Evolutionary conservation across 2,113 vertebrate genomes (phyloP).

Genomic region (Chaenocephalus aceratus): DNA sequence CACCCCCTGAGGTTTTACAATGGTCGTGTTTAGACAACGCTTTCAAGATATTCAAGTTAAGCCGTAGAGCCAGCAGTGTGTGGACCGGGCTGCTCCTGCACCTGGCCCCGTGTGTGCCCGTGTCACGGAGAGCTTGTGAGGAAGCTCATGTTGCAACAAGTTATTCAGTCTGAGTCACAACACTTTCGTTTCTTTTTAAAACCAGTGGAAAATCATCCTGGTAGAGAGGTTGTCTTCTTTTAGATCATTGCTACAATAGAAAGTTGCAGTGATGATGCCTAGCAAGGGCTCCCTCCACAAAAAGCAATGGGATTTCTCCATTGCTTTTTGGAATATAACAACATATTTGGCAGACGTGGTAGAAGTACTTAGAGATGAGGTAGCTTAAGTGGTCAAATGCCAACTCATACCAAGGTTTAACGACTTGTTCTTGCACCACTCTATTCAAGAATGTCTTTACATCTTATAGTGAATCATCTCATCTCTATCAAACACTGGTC

Average conservation of each 20-base stretch:
- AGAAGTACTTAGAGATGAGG: no score
- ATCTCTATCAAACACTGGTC: no score
- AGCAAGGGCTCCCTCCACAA: no score
- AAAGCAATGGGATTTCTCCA: no score
- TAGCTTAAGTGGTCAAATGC: no score
- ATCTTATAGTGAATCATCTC: no score
- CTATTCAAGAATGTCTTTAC: no score
- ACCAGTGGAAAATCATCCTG: neutral
- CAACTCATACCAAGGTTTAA: no score
- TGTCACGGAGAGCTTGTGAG: neutral
- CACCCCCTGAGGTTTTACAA: neutral
- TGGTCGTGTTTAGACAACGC: constrained; percentile 22
- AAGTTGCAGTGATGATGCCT: no score
- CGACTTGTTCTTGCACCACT: no score
- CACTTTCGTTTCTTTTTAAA: constrained; percentile 1
- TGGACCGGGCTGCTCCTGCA: constrained; percentile 13
- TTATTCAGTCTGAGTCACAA: constrained; percentile 28
- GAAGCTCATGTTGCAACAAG: constrained; percentile 61
- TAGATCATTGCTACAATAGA: neutral
- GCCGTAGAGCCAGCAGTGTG: neutral
- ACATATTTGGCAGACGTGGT: no score
- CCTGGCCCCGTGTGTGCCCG: neutral
- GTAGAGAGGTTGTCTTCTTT: neutral
- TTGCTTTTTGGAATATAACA: no score
- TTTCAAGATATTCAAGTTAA: constrained; percentile 26